Conservation (phyloP, 37 sponge, comb jelly and placozoan species). For the Cladorhizidae sp. region DNA sequence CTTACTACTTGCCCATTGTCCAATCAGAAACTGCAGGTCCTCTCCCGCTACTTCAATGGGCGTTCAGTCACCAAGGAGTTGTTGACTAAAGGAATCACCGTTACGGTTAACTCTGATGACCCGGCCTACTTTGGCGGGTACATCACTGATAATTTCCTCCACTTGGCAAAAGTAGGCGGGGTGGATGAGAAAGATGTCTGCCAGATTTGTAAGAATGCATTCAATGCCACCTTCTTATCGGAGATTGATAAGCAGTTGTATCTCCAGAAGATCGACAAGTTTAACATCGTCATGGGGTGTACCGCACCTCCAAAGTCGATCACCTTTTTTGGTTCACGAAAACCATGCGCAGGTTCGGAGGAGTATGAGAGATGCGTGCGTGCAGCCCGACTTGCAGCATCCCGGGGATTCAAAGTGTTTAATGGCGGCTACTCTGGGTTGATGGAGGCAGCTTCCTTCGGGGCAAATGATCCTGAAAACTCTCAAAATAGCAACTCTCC, state of each 20-base stretch:
- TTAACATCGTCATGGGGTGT: conserved; percentile 50
- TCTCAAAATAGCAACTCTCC: not conserved
- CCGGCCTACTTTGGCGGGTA: conserved; percentile 89
- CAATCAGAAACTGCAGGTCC: conserved; percentile 61
- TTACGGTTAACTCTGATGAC: conserved; percentile 82
- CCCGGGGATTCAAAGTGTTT: conserved; percentile 59
- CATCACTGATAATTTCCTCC: conserved; percentile 67
- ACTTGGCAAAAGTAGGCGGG: not conserved
- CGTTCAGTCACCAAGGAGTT: conserved; percentile 35
- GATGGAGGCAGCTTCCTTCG: conserved; percentile 73
- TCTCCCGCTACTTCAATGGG: conserved; percentile 41
- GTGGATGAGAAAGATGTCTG: conserved; percentile 56
- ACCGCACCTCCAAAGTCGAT: conserved; percentile 55
- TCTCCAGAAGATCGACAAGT: conserved; percentile 36
- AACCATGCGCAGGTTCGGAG: conserved; percentile 25
- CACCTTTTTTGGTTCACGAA: conserved; percentile 68
- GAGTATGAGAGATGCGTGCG: conserved; percentile 54
- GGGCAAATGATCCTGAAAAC: conserved; percentile 33
- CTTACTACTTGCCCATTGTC: conserved; percentile 76
- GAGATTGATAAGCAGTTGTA: conserved; percentile 47
- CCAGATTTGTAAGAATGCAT: conserved; percentile 66
- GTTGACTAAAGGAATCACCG: conserved; percentile 51
- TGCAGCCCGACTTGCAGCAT: conserved; percentile 45
- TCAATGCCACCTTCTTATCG: conserved; percentile 62
- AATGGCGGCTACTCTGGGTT: conserved; percentile 77